Conservation (phyloP, 2,797 vertebrate species). For the Microcaecilia unicolor region DNA sequence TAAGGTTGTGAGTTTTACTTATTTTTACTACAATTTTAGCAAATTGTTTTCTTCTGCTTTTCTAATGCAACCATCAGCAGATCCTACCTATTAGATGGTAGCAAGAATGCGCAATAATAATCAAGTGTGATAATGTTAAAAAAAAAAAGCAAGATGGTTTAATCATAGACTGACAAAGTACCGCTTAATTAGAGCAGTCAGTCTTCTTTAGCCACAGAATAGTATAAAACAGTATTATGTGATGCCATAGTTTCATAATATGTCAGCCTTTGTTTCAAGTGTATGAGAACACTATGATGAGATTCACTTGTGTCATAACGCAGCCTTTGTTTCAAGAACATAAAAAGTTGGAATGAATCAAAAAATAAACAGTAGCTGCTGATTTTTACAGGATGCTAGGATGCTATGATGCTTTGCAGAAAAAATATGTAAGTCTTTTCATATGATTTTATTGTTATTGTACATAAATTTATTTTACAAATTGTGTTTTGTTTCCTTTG, state of each 20-base stretch:
- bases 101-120: no score
- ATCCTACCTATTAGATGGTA: no score
- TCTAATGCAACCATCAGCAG: no score
- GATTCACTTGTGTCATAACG: constrained; percentile 7
- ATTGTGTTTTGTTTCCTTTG: neutral
- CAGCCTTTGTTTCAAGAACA: neutral
- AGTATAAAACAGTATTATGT: constrained; percentile 1
- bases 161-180: no score
- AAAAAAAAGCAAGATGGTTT: no score
- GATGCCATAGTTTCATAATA: constrained; percentile 1
- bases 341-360: neutral
- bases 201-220: constrained; percentile 2
- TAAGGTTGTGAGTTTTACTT: no score
- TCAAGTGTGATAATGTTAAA: no score
- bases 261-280: no score
- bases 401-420: constrained; percentile 91
- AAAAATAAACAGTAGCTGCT: neutral
- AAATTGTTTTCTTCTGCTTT: no score
- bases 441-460: neutral
- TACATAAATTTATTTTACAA: neutral
- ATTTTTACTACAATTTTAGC: no score
- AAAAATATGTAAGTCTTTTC: constrained; percentile 80
- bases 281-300: neutral
- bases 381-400: constrained; percentile 77
- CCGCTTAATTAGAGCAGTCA: constrained; percentile 1